Conservation (phyloP, 2,113 vertebrate species). For the Oryzias celebensis region DNA sequence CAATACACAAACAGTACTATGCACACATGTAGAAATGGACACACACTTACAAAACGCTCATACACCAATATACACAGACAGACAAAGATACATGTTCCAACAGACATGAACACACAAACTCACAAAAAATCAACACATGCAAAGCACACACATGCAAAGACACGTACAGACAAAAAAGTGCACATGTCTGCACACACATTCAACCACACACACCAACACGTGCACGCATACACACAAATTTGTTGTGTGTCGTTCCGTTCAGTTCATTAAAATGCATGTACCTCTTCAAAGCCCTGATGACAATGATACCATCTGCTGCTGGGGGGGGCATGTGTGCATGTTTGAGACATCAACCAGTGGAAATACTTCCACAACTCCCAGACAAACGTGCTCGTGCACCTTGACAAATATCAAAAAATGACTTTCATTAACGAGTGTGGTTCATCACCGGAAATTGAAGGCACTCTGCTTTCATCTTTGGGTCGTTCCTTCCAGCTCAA, state of each 20-base stretch:
- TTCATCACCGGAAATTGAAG: conserved; percentile 23
- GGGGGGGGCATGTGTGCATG: conserved; percentile 22
- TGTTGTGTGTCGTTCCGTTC: conserved; percentile 53
- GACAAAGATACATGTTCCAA: no score
- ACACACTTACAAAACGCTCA: no score
- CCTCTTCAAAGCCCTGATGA: conserved; percentile 75
- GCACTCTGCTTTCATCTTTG: conserved; percentile 59
- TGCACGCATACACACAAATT: conserved; percentile 22
- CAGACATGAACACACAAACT: no score
- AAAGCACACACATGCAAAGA: neutral
- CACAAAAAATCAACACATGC: neutral
- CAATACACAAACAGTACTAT: no score
- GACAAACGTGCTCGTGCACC: neutral
- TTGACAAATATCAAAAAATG: neutral
- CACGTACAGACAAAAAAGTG: neutral
- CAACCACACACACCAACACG: conserved; percentile 5
- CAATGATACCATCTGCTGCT: conserved; percentile 79
- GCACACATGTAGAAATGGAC: no score
- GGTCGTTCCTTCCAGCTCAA: conserved; percentile 52
- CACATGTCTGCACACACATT: neutral
- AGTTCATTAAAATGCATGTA: conserved; percentile 79
- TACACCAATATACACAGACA: no score
- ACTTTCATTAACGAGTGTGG: no score
- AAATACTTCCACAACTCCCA: conserved; percentile 16
- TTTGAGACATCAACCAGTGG: neutral